Evolutionary conservation across 2,113 vertebrate genomes (phyloP), one percentile per base, ranked within the genome.

Genomic region (Clarias macrocephalus): DNA sequence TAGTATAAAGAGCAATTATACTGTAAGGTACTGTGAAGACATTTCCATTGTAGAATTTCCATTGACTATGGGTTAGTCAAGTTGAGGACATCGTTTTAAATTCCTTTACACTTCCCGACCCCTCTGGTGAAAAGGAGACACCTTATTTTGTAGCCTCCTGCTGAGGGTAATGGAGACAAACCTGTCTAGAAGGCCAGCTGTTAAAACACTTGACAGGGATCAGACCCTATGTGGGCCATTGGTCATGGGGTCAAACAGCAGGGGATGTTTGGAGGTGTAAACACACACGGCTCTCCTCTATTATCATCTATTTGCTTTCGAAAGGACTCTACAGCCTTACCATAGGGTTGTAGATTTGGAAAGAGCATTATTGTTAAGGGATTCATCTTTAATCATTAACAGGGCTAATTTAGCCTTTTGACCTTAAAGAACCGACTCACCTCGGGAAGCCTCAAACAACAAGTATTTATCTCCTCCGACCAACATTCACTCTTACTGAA

Each of bases 181-280:
- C 92, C 92, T 81, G 79, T 81, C 79, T 92, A 90, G 90, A 95
- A 92, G 88, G 88, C 90, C 96, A 98, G 97, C 97, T 99, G 96
- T 97, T 97, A 95, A 97, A 97, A 97, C 94, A 97, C 93, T 95
- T 87, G 89, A 87, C 66, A 56, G 25, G 62, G 85, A 80, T 87
- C 60, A 85, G 76, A 76, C 89, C 83, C 66, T 37, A 59, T 82
- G 86, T 87, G 80, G 86, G 37, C 65, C 28, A 82, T 37, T 63
- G 83, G 86, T 87, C 87, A 72, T 48, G 77, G 65, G 83, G 52
- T 72, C 73, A 42, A 80, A 37, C 59, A 48, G 76, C 63, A n/a
- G 75, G 87, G 56, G 60, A 65, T 80, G 59, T 82, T 83, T 85
- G 75, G 79, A 82, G 75, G 70, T 84, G 86, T 90, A 86, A 84